A percentile compares a stretch with the other conserved stretches of the same genome.
phyloP scores from a whole-genome alignment of 1,140 invertebrate genomes.

The Cheumatopsyche charites region DNA sequence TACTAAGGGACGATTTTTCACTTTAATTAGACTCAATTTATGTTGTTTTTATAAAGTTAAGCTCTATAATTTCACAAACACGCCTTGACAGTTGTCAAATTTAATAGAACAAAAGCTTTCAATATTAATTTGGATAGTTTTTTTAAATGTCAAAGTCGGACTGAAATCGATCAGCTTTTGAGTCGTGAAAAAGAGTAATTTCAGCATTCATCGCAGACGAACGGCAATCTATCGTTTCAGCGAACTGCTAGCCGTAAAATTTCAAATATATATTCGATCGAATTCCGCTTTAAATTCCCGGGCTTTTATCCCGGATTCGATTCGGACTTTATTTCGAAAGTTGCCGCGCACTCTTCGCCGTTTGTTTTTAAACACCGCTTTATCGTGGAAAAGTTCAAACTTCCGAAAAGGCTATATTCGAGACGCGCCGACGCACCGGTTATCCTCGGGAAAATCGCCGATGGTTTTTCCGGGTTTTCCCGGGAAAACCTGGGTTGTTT shows the following conservation, averaged over 20 bases:
- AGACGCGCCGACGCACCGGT: background rate
- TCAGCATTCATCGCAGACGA: background rate
- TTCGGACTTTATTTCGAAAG: conserved; percentile 15
- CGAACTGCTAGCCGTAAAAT: too few species aligned
- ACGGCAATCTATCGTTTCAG: background rate
- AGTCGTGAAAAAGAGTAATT: background rate
- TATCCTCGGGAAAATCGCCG: background rate
- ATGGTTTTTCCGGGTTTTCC: background rate
- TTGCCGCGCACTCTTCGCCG: background rate
- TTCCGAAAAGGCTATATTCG: conserved; percentile 1
- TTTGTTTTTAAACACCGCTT: conserved; percentile 10
- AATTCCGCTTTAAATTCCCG: background rate
- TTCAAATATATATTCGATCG: background rate
- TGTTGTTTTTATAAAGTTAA: too few species aligned
- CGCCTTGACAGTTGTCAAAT: too few species aligned
- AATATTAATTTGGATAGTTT: too few species aligned
- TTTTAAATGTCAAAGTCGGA: too few species aligned
- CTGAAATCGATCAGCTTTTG: background rate
- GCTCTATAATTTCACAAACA: too few species aligned
- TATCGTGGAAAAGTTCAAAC: conserved; percentile 19
- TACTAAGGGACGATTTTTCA: too few species aligned
- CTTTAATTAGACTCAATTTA: too few species aligned
- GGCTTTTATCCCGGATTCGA: conserved; percentile 20
- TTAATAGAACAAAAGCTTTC: too few species aligned
- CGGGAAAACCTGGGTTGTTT: conserved; percentile 5